Evolutionary conservation across 1,140 invertebrate genomes (phyloP).

Genomic region (Dendrolimus punctatus): DNA sequence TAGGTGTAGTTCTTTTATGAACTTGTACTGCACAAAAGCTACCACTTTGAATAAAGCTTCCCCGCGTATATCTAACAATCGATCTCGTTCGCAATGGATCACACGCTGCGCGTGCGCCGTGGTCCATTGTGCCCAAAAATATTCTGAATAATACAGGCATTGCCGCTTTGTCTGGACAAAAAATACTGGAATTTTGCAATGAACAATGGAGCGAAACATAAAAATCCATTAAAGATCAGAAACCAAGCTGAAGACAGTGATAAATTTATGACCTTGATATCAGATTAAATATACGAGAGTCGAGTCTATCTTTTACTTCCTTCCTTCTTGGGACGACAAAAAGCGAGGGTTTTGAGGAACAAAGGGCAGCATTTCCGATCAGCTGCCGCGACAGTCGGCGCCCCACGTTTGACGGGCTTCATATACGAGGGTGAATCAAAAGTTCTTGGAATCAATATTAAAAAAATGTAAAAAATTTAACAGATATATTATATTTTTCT

Average conservation of each 20-base stretch:
- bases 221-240: slow-evolving; percentile 38
- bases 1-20: slow-evolving; percentile 40
- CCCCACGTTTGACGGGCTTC: slow-evolving; percentile 59
- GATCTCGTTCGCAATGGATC: slow-evolving; percentile 33
- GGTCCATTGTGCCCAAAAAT: slow-evolving; percentile 46
- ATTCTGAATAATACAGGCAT: slow-evolving; percentile 57
- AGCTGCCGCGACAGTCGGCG: slow-evolving; percentile 40
- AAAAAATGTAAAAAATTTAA: too few relatives aligned
- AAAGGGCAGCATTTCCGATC: slow-evolving; percentile 68
- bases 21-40: slow-evolving; percentile 45
- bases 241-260: slow-evolving; percentile 5
- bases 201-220: slow-evolving; percentile 45
- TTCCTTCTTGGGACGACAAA: slow-evolving; percentile 46
- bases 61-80: slow-evolving; percentile 51
- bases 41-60: slow-evolving; percentile 50
- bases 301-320: slow-evolving; percentile 30
- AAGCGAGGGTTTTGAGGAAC: slow-evolving; percentile 46
- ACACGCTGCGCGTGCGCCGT: slow-evolving; percentile 60
- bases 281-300: background rate
- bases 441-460: too few relatives aligned
- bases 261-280: too few relatives aligned
- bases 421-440: slow-evolving; percentile 9
- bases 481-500: too few relatives aligned
- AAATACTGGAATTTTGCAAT: slow-evolving; percentile 52
- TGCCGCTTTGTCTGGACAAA: slow-evolving; percentile 53